Conservation (phyloP, 2,797 vertebrate genomes). For the Lateolabrax maculatus region DNA sequence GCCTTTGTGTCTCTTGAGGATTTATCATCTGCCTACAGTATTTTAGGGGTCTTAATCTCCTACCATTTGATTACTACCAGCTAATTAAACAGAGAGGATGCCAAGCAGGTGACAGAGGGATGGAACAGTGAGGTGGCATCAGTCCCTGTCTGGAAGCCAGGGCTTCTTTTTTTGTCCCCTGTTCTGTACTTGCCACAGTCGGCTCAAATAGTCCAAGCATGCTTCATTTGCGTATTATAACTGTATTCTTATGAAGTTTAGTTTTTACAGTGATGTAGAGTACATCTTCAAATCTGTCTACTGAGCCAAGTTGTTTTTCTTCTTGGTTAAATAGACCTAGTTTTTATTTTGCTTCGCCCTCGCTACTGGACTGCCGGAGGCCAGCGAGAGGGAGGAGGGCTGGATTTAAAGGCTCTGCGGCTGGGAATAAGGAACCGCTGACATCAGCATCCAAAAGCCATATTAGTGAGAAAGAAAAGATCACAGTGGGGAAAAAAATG, state of each 20-base stretch:
- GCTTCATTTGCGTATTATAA: constrained; percentile 23
- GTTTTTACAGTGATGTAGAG: constrained; percentile 24
- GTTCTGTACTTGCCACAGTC: constrained; percentile 14
- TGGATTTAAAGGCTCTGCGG: constrained; percentile 56
- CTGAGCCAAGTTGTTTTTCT: constrained; percentile 50
- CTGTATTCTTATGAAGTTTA: constrained; percentile 11
- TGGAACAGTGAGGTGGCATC: constrained; percentile 51
- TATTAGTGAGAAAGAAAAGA: constrained; percentile 67
- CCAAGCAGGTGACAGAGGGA: constrained; percentile 81
- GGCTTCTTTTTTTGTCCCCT: constrained; percentile 37
- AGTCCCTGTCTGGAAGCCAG: constrained; percentile 29
- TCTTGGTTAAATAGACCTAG: constrained; percentile 66
- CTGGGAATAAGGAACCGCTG: constrained; percentile 72
- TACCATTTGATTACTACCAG: constrained; percentile 78
- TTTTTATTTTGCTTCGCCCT: constrained; percentile 60
- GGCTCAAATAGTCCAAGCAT: constrained; percentile 16
- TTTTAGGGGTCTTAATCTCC: constrained; percentile 80
- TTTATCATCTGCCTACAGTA: constrained; percentile 81
- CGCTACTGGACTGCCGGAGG: constrained; percentile 54
- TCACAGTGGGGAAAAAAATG: constrained; percentile 54
- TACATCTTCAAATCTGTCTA: constrained; percentile 41
- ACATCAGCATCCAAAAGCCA: constrained; percentile 78
- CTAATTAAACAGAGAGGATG: constrained; percentile 82
- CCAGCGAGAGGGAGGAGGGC: constrained; percentile 45
- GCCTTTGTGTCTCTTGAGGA: constrained; percentile 77